A percentile compares a stretch with the other conserved stretches of the same genome.
Evolutionary conservation across 2,113 vertebrate genomes (phyloP).

Genomic region (Mugil cephalus): DNA sequence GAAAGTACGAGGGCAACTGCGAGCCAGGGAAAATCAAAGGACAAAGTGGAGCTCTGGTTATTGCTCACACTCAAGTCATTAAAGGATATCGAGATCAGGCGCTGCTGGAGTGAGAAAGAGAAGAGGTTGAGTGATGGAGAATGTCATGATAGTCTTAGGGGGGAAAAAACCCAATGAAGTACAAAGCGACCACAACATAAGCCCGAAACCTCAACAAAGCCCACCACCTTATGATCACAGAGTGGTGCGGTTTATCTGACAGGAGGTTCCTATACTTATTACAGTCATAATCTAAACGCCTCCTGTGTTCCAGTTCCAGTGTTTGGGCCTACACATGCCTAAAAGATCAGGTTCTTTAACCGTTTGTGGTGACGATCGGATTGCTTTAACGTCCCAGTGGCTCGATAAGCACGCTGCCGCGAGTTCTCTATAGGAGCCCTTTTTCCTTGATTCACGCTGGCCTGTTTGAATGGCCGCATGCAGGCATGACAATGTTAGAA

Average conservation of each 20-base stretch:
- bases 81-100: conserved; percentile 40
- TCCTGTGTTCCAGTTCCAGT: conserved; percentile 53
- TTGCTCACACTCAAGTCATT: conserved; percentile 40
- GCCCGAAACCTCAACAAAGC: conserved; percentile 65
- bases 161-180: conserved; percentile 36
- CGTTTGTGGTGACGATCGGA: conserved; percentile 5
- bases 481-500: conserved; percentile 14
- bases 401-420: not conserved
- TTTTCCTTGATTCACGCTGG: not conserved
- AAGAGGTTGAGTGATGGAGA: conserved; percentile 47
- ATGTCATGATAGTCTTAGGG: conserved; percentile 54
- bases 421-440: not conserved
- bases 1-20: not conserved
- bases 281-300: conserved; percentile 68
- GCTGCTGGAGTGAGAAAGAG: conserved; percentile 17
- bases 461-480: conserved; percentile 33
- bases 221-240: conserved; percentile 75
- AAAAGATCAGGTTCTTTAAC: conserved; percentile 46
- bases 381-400: not conserved
- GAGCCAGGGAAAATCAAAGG: conserved; percentile 38
- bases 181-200: conserved; percentile 80
- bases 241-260: conserved; percentile 66
- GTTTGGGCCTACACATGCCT: conserved; percentile 43
- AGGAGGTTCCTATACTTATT: conserved; percentile 68
- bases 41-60: conserved; percentile 28